A percentile compares a stretch with the other conserved stretches of the same genome.
phyloP scores from a whole-genome alignment of 2,797 vertebrate species.

The Petrocephalus schoutedeni region DNA sequence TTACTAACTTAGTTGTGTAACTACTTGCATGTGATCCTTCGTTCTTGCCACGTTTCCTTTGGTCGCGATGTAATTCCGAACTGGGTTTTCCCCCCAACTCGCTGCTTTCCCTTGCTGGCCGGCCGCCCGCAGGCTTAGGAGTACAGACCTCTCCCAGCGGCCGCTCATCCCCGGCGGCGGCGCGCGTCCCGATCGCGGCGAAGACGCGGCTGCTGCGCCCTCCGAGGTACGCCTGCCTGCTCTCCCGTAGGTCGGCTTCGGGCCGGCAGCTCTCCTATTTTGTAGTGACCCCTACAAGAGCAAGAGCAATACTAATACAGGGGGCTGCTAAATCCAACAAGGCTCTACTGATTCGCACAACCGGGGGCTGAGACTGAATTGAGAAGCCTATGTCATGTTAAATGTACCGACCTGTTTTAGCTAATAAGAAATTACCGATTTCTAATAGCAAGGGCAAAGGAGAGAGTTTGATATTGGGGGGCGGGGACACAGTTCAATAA shows the following conservation, averaged over 20 bases:
- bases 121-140: conserved; percentile 57
- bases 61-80: neutral
- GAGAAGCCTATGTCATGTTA: neutral
- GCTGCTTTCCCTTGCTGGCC: conserved; percentile 23
- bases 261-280: neutral
- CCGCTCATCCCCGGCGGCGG: conserved; percentile 33
- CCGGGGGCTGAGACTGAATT: neutral
- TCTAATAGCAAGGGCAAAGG: neutral
- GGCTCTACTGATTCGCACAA: neutral
- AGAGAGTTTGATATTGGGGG: neutral
- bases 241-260: neutral
- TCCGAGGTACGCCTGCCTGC: conserved; percentile 42
- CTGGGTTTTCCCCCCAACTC: neutral
- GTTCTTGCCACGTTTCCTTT: neutral
- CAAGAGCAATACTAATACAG: neutral
- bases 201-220: conserved; percentile 36
- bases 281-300: neutral
- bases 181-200: conserved; percentile 50
- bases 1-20: neutral
- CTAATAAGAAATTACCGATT: neutral
- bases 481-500: neutral
- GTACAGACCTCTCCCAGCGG: conserved; percentile 59
- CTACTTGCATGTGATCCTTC: neutral
- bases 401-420: neutral
- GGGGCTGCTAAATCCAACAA: neutral